A percentile compares a stretch with the other conserved stretches of the same genome.
These are phyloP conservation scores for Phyto melanocephala DNA, from an alignment of 2,888 invertebrate genomes.

Conservation along the genomic window DNA sequence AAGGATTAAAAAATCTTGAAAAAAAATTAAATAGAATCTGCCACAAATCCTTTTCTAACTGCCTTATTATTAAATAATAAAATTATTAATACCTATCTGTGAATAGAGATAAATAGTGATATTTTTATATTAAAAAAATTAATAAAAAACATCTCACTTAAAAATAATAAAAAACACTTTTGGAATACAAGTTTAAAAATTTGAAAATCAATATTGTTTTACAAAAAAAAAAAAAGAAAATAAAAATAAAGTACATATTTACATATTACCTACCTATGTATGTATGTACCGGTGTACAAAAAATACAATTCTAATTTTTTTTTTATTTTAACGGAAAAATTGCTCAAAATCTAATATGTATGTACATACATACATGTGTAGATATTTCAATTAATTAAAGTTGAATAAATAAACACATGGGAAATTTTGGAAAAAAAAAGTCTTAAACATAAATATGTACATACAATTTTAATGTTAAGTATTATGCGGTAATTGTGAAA, in stretches of 20 bases:
- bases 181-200: too few relatives aligned
- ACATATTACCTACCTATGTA: too few relatives aligned
- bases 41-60: slow-evolving; percentile 53
- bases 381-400: not conserved
- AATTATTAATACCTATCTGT: slow-evolving; percentile 52
- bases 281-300: too few relatives aligned
- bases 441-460: too few relatives aligned
- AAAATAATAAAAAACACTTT: too few relatives aligned
- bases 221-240: slow-evolving; percentile 3
- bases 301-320: too few relatives aligned
- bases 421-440: not conserved
- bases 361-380: not conserved
- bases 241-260: too few relatives aligned
- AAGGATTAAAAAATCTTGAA: not conserved
- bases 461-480: not conserved
- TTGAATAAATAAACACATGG: not conserved
- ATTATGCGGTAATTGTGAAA: slow-evolving; percentile 39
- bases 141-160: too few relatives aligned
- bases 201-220: too few relatives aligned
- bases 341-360: slow-evolving; percentile 14
- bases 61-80: slow-evolving; percentile 48
- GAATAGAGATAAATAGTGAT: slow-evolving; percentile 55
- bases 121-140: slow-evolving; percentile 32
- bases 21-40: slow-evolving; percentile 15
- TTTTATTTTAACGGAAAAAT: too few relatives aligned